Conservation (phyloP, 2,888 invertebrate species). For the Thecocarcelia acutangulata region DNA sequence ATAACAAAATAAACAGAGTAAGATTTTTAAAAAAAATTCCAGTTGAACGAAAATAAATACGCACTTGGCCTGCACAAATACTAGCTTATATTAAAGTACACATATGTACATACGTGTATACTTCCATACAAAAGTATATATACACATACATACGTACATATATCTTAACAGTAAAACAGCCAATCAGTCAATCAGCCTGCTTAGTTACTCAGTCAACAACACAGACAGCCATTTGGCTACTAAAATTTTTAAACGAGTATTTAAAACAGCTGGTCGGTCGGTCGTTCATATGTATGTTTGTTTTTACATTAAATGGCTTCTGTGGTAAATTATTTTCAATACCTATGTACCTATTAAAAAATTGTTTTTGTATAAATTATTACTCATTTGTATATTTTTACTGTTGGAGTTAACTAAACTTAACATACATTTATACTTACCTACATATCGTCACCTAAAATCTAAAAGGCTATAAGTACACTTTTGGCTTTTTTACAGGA, state of each 20-base stretch:
- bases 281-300: too few species aligned
- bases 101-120: too few species aligned
- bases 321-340: constrained; percentile 48
- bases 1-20: too few species aligned
- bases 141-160: background rate
- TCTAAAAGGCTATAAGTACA: too few species aligned
- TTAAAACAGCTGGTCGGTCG: constrained; percentile 40
- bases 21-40: too few species aligned
- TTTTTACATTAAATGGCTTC: constrained; percentile 50
- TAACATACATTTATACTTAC: background rate
- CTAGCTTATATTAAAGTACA: too few species aligned
- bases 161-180: background rate
- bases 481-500: too few species aligned
- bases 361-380: constrained; percentile 6
- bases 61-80: too few species aligned
- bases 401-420: constrained; percentile 49
- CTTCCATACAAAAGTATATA: too few species aligned
- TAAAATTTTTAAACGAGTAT: constrained; percentile 5
- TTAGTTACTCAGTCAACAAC: background rate
- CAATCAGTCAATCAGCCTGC: background rate
- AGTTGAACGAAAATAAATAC: too few species aligned
- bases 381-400: constrained; percentile 8
- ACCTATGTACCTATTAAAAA: constrained; percentile 16
- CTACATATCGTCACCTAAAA: too few species aligned
- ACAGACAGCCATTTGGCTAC: background rate